phyloP scores from a whole-genome alignment of 2,797 vertebrate genomes.

The Cheirogaleus major region DNA sequence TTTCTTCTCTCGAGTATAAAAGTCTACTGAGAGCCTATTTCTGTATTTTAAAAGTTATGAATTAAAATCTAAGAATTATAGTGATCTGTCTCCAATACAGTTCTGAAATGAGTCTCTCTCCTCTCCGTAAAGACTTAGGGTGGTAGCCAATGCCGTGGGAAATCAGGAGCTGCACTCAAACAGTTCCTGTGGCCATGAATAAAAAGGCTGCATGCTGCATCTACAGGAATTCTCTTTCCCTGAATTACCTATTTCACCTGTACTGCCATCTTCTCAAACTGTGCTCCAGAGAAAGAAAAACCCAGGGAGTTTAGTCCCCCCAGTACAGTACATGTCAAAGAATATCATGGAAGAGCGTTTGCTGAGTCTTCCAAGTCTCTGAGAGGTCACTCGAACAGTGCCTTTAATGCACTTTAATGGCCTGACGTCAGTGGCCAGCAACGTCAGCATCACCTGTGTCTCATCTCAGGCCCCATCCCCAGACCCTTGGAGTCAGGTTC shows the following conservation, averaged over 20 bases:
- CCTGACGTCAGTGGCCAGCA: accelerated
- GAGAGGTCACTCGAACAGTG: neutral
- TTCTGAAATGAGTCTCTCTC: neutral
- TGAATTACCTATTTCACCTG: neutral
- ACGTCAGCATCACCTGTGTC: accelerated
- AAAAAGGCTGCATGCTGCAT: neutral
- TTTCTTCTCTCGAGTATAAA: neutral
- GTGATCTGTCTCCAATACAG: neutral
- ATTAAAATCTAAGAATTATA: neutral
- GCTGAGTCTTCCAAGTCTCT: neutral
- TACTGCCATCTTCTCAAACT: neutral
- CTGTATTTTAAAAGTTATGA: neutral
- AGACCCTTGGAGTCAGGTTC: neutral
- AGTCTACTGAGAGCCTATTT: neutral
- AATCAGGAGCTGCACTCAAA: no score
- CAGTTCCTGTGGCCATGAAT: no score
- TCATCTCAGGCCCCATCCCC: neutral
- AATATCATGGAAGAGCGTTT: neutral
- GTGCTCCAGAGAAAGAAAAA: neutral
- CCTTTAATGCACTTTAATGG: neutral
- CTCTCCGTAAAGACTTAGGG: neutral
- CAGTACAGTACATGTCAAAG: neutral
- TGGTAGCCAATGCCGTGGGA: accelerated
- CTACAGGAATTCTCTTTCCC: neutral
- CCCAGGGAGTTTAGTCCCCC: neutral